phyloP scores from a whole-genome alignment of 2,113 vertebrate genomes.

The Laticauda laticaudata region DNA sequence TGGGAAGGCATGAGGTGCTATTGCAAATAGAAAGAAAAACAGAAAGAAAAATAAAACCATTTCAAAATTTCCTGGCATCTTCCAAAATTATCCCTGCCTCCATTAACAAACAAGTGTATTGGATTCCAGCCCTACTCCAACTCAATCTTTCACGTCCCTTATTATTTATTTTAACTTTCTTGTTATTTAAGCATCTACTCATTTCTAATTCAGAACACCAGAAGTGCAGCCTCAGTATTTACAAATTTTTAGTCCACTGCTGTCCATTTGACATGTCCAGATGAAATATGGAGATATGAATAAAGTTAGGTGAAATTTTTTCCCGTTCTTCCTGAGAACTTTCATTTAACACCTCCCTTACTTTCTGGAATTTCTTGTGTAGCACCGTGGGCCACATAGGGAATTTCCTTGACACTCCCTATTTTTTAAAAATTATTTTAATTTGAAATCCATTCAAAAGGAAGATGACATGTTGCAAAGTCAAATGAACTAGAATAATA shows the following conservation, averaged over 20 bases:
- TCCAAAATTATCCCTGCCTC: background rate
- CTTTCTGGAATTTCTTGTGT: background rate
- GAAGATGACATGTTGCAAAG: background rate
- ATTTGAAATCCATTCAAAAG: background rate
- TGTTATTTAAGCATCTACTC: background rate
- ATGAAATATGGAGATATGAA: background rate
- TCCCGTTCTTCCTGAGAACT: background rate
- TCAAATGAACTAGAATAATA: background rate
- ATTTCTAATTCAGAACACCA: background rate
- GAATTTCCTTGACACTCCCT: background rate
- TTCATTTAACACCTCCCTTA: background rate
- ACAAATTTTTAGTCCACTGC: background rate
- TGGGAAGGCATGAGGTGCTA: background rate
- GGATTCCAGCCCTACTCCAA: background rate
- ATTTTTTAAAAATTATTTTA: background rate
- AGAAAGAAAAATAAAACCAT: background rate
- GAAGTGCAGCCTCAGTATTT: background rate
- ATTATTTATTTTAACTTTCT: background rate
- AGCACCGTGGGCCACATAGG: background rate
- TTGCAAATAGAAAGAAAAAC: background rate
- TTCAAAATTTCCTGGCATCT: background rate
- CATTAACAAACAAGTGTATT: background rate
- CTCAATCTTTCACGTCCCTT: background rate
- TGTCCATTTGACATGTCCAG: background rate
- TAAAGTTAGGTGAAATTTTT: background rate